Conservation (phyloP, 2,888 invertebrate genomes). For the Tetanocera ferruginea region DNA sequence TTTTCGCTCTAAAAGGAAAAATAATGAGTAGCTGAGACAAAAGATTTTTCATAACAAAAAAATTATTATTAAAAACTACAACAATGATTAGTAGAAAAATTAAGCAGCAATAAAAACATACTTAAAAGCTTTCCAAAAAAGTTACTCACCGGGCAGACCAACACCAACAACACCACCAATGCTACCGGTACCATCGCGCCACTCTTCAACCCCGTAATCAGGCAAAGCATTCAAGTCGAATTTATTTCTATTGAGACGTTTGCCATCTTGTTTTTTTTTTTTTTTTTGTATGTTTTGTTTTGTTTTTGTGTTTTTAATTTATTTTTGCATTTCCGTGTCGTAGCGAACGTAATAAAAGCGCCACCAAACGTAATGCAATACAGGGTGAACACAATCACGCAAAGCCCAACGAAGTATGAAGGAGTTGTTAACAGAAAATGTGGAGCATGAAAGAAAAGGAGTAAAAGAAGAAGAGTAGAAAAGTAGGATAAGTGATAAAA, state of each 20-base stretch:
- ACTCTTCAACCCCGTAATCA: conserved; percentile 82
- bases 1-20: too few relatives aligned
- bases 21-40: not conserved
- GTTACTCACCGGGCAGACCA: conserved; percentile 20
- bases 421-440: conserved; percentile 50
- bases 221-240: conserved; percentile 75
- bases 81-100: conserved; percentile 26
- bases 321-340: conserved; percentile 42
- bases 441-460: conserved; percentile 54
- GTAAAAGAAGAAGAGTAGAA: conserved; percentile 42
- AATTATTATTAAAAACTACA: not conserved
- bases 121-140: conserved; percentile 3
- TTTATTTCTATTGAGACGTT: conserved; percentile 69
- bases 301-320: conserved; percentile 40
- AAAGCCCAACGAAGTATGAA: conserved; percentile 37
- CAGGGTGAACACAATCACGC: not conserved
- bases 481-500: conserved; percentile 43
- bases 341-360: not conserved
- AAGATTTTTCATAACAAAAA: not conserved
- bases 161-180: conserved; percentile 45
- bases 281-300: conserved; percentile 42
- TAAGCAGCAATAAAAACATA: conserved; percentile 31
- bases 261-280: conserved; percentile 63
- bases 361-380: not conserved
- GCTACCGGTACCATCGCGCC: conserved; percentile 75